Conservation (phyloP, 2,797 vertebrate genomes). For the Sternarchorhynchus goeldii region DNA sequence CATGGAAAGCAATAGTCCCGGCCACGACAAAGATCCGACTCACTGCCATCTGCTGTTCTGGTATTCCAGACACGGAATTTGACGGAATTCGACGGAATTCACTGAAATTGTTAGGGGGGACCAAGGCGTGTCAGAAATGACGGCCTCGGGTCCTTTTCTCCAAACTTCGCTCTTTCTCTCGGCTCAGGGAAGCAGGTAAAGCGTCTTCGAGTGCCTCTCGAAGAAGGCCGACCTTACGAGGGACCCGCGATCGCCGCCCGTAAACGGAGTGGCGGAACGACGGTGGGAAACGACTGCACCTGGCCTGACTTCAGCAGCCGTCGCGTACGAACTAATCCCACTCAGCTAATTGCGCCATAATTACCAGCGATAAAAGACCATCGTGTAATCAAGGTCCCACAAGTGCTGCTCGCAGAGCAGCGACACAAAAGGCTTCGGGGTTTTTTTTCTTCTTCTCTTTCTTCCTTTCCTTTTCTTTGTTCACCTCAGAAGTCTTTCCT, state of each 20-base stretch:
- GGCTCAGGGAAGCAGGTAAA: not conserved
- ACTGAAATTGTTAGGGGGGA: no score
- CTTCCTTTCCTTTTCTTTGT: not conserved
- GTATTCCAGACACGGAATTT: conserved; percentile 6
- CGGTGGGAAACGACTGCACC: conserved; percentile 21
- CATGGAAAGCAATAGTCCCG: not conserved
- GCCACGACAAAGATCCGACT: conserved; percentile 4
- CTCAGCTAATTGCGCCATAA: conserved; percentile 48
- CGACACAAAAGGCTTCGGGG: conserved; percentile 18
- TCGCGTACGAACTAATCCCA: conserved; percentile 21
- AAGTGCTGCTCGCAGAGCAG: conserved; percentile 26
- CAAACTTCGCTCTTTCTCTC: not conserved
- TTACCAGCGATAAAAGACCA: conserved; percentile 43
- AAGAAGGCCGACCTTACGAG: conserved; percentile 12
- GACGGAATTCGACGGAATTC: not conserved
- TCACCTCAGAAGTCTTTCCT: conserved; percentile 16
- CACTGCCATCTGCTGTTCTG: conserved; percentile 1
- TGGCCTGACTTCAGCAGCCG: conserved; percentile 13
- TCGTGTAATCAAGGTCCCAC: conserved; percentile 38
- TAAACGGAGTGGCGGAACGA: not conserved
- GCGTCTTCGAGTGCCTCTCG: conserved; percentile 24
- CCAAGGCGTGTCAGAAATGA: no score
- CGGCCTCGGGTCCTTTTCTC: not conserved
- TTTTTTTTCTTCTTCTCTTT: not conserved
- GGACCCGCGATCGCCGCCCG: not conserved